Conservation (phyloP, 2,113 vertebrate species). For the Callocephalon fimbriatum region DNA sequence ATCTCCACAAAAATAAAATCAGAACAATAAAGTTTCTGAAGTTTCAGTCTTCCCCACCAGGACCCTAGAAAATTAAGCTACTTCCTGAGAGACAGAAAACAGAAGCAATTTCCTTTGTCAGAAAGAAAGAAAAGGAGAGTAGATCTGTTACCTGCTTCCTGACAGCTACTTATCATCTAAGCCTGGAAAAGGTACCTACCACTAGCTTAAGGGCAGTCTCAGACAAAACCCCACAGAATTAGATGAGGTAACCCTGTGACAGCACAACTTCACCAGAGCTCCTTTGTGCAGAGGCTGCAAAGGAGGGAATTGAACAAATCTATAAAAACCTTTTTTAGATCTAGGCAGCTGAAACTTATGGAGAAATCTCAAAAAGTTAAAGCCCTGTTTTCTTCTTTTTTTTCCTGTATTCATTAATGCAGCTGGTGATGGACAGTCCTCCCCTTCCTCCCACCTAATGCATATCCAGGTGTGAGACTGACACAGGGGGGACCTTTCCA, state of each 20-base stretch:
- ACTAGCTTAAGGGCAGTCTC: too few species aligned
- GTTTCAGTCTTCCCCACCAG: not conserved
- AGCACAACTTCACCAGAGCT: not conserved
- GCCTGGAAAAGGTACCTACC: not conserved
- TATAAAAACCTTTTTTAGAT: not conserved
- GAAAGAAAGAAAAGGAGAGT: not conserved
- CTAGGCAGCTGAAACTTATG: not conserved
- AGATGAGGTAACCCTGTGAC: not conserved
- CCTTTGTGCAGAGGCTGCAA: not conserved
- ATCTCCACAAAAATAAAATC: not conserved
- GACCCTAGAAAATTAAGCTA: not conserved
- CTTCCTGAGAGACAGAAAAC: not conserved
- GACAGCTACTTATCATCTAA: not conserved
- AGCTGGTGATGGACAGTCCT: not conserved
- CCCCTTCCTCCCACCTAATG: not conserved
- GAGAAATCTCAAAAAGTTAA: not conserved
- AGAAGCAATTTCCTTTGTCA: not conserved
- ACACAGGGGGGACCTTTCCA: rapidly evolving
- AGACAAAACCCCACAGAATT: not conserved
- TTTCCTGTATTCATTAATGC: not conserved
- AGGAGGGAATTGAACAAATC: not conserved
- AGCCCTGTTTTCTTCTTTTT: not conserved
- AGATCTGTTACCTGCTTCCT: not conserved
- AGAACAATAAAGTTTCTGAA: not conserved
- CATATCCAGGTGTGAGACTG: not conserved